Evolutionary conservation across 2,888 invertebrate species (phyloP).

Genomic region (Uloborus plumipes): DNA sequence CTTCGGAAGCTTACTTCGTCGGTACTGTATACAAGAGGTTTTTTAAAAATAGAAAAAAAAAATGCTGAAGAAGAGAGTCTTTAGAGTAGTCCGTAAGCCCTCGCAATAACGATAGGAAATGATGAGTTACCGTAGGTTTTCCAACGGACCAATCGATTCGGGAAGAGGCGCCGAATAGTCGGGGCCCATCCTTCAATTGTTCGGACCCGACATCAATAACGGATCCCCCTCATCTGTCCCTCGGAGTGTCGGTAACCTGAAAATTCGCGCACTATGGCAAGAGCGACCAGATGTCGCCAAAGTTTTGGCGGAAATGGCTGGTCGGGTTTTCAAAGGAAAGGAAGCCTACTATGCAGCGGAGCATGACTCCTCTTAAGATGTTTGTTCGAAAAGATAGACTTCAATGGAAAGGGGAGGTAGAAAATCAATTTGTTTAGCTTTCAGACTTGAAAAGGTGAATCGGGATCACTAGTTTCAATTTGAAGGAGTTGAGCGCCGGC

Average conservation of each 20-base stretch:
- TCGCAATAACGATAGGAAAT: conserved; percentile 39
- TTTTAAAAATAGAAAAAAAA: background rate
- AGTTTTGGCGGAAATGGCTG: conserved; percentile 33
- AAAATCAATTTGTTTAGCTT: no score
- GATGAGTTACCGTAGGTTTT: conserved; percentile 46
- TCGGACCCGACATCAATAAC: conserved; percentile 50
- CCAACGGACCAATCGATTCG: conserved; percentile 45
- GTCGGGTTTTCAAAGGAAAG: conserved; percentile 22
- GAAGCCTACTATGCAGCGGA: background rate
- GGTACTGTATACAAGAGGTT: background rate
- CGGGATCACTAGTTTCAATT: no score
- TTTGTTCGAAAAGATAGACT: no score
- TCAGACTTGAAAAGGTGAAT: no score
- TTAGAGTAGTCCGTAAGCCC: conserved; percentile 22
- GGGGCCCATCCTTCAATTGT: conserved; percentile 57
- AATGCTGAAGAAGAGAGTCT: conserved; percentile 4
- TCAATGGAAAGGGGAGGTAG: no score
- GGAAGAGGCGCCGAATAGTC: conserved; percentile 47
- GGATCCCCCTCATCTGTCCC: conserved; percentile 13
- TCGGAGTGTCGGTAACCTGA: conserved; percentile 47
- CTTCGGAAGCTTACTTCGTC: background rate
- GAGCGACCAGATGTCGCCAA: conserved; percentile 35
- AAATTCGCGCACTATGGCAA: conserved; percentile 23
- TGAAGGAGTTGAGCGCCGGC: no score
- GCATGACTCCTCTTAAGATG: no score